Evolutionary conservation across 1,140 invertebrate species (phyloP), one percentile per base, ranked within the genome.

Genomic region (Anastrepha obliqua): DNA sequence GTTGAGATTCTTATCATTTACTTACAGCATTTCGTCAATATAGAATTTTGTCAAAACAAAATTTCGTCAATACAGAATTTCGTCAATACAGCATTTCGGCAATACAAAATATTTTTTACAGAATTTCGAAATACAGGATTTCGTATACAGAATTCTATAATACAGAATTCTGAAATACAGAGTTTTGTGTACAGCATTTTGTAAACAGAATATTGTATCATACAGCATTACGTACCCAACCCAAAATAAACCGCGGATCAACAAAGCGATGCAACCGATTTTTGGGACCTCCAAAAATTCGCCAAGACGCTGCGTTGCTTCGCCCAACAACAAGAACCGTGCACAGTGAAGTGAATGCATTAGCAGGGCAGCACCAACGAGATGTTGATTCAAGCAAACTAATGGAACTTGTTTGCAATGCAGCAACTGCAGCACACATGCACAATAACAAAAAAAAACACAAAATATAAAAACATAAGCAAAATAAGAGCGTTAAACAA

Each of bases 311-410:
- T 62, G 58, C 29, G 55, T 44, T 78, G 51, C 7, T 11, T 17
- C 78, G 62, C 55, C 60, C 29, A 86, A 88, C 42, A 42, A 86
- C 81, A 58, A 88, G 60, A 85, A 74, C 74, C 85, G 70, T 7
- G 9, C 2, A 55, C 47, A 81, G 70, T 29, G 15, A 3, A 74
- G 17, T 13, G 47, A 58, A 55, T 81, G 74, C 47, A 81, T 51
- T 47, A 81, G 74, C 2, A 13, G 11, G 39, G 67, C 60, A 15
- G 15, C 60, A 70, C 11, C 74, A 29, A 42, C 47, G 47, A 67
- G 64, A 15, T 81, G 47, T 81, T 70, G 64, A 15, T 70, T 81
- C 3, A 9, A 55, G 20, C 74, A 58, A 55, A 81, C 44, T 81
- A 58, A 81, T 55, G 51, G 55, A 81, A 81, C 74, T 51, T 42